Conservation (phyloP, 2,113 vertebrate genomes). For the Halcyon senegalensis region DNA sequence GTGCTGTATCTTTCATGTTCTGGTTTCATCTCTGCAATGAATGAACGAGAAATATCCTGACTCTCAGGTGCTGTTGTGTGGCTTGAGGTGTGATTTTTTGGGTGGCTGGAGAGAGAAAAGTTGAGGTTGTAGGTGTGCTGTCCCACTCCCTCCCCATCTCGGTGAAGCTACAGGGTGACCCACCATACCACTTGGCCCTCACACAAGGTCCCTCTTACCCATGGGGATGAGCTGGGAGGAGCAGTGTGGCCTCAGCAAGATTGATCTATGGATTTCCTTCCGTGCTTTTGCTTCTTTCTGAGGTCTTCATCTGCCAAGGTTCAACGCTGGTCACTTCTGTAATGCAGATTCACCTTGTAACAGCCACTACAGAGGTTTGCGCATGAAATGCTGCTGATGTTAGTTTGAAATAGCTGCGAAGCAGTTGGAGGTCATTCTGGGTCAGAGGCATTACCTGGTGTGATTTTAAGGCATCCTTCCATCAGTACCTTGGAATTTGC, state of each 20-base stretch:
- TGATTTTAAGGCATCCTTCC: neutral
- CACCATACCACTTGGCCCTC: neutral
- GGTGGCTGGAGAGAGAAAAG: neutral
- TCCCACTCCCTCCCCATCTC: fast-evolving
- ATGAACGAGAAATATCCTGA: no score
- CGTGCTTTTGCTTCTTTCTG: neutral
- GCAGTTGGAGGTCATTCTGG: neutral
- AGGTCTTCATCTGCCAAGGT: neutral
- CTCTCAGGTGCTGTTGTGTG: neutral
- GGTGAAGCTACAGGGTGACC: neutral
- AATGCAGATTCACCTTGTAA: neutral
- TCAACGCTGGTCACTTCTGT: neutral
- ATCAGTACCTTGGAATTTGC: neutral
- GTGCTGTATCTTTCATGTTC: neutral
- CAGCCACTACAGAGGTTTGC: neutral
- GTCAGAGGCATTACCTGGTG: neutral
- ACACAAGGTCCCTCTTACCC: no score
- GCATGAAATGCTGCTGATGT: fast-evolving
- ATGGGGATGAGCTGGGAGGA: fast-evolving
- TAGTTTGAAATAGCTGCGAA: neutral
- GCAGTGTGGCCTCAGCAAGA: neutral
- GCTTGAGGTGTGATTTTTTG: neutral
- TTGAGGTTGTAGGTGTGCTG: neutral
- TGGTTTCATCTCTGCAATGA: neutral
- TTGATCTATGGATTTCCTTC: neutral